A percentile compares a stretch with the other conserved stretches of the same genome.
Evolutionary conservation across 2,797 vertebrate genomes (phyloP).

Genomic region (Tapera naevia): DNA sequence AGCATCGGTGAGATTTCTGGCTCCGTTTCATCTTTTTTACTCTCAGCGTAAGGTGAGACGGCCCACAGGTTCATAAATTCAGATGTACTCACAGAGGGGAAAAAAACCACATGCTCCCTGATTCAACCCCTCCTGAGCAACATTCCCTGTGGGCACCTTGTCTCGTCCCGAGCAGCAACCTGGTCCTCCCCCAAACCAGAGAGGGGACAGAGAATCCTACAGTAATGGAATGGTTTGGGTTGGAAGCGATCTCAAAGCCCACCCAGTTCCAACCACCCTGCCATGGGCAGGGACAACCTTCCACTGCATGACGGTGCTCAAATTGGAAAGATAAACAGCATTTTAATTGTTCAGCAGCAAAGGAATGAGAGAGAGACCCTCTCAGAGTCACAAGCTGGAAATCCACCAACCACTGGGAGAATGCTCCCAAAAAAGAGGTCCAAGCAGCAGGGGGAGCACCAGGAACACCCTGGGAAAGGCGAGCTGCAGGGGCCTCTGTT

Average conservation of each 20-base stretch:
- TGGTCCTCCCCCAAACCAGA: background rate
- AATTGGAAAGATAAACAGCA: background rate
- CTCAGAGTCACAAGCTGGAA: background rate
- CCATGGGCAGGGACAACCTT: too few species aligned
- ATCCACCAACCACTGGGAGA: background rate
- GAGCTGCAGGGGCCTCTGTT: background rate
- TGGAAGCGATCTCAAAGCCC: too few species aligned
- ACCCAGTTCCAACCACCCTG: too few species aligned
- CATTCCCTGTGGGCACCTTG: background rate
- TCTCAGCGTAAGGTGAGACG: background rate
- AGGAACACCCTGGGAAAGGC: accelerated
- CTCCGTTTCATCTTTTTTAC: background rate
- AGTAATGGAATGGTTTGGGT: too few species aligned
- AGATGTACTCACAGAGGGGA: background rate
- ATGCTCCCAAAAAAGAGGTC: background rate
- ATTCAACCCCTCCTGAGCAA: background rate
- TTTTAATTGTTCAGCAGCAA: background rate
- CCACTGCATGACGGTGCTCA: too few species aligned
- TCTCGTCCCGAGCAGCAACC: background rate
- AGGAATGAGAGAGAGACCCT: too few species aligned
- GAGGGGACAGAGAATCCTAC: background rate
- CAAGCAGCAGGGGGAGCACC: accelerated
- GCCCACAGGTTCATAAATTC: background rate
- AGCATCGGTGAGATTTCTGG: background rate
- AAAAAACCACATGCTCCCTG: background rate